These are phyloP conservation scores for Crocidura indochinensis DNA, from an alignment of 2,797 vertebrate species.

Conservation along the genomic window DNA sequence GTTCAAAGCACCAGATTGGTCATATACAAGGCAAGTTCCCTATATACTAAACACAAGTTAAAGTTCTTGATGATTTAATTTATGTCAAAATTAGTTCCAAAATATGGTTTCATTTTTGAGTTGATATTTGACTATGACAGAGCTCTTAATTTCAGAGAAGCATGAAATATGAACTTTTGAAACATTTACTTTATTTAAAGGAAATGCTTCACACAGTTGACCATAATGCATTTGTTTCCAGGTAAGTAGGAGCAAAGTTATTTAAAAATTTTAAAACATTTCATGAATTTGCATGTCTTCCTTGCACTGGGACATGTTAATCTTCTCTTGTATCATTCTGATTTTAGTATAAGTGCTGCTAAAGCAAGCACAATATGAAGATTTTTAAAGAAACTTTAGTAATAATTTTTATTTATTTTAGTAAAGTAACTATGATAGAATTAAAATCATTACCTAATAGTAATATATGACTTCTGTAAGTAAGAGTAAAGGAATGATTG, in stretches of 20 bases:
- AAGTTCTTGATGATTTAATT: slow-evolving; percentile 55
- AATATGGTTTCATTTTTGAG: slow-evolving; percentile 55
- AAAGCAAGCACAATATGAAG: no score
- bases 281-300: background rate
- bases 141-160: slow-evolving; percentile 33
- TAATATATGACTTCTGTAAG: slow-evolving; percentile 41
- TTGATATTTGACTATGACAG: slow-evolving; percentile 26
- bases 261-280: no score
- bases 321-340: no score
- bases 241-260: no score
- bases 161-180: background rate
- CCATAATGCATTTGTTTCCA: no score
- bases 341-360: no score
- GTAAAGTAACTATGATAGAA: slow-evolving; percentile 12
- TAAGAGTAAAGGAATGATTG: slow-evolving; percentile 59
- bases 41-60: background rate
- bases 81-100: slow-evolving; percentile 52
- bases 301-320: background rate
- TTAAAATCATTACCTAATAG: slow-evolving; percentile 48
- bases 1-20: no score
- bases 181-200: background rate
- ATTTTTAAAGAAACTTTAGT: no score
- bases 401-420: slow-evolving; percentile 45
- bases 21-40: background rate
- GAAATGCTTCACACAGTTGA: no score